A percentile compares a stretch with the other conserved stretches of the same genome.
phyloP scores from a whole-genome alignment of 2,797 vertebrate species.

The Huso huso region DNA sequence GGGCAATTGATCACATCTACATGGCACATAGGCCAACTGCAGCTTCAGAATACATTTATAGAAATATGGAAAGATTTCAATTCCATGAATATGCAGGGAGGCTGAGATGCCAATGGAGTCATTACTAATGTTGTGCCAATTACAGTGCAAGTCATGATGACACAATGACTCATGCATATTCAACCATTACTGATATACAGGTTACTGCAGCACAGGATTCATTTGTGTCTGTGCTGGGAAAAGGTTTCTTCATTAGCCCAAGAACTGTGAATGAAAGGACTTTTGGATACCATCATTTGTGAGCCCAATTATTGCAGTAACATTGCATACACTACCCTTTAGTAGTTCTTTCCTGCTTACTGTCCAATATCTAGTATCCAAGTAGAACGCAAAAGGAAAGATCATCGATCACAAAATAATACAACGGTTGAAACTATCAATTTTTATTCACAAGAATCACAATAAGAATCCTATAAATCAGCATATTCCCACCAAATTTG shows the following conservation, averaged over 20 bases:
- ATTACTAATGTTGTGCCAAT: constrained; percentile 81
- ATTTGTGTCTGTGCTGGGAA: constrained; percentile 67
- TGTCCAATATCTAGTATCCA: too few species aligned
- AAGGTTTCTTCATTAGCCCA: constrained; percentile 68
- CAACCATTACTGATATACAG: constrained; percentile 66
- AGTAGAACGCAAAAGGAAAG: too few species aligned
- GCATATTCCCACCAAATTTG: too few species aligned
- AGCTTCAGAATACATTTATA: constrained; percentile 67
- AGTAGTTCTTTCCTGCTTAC: too few species aligned
- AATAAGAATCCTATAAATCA: too few species aligned
- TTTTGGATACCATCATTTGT: too few species aligned
- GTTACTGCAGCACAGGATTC: constrained; percentile 52
- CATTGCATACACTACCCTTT: too few species aligned
- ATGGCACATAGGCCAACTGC: constrained; percentile 65
- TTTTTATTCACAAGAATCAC: too few species aligned
- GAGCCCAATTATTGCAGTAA: too few species aligned
- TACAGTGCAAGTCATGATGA: constrained; percentile 72
- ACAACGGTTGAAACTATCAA: too few species aligned
- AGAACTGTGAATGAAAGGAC: constrained; percentile 20
- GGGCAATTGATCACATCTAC: constrained; percentile 55
- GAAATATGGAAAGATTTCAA: constrained; percentile 59
- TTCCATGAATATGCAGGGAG: constrained; percentile 72
- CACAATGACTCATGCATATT: constrained; percentile 77
- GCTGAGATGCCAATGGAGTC: constrained; percentile 63
- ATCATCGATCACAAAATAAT: too few species aligned